A percentile compares a stretch with the other conserved stretches of the same genome.
Conservation (phyloP, 2,113 vertebrate species). For the Oophaga pumilio region DNA sequence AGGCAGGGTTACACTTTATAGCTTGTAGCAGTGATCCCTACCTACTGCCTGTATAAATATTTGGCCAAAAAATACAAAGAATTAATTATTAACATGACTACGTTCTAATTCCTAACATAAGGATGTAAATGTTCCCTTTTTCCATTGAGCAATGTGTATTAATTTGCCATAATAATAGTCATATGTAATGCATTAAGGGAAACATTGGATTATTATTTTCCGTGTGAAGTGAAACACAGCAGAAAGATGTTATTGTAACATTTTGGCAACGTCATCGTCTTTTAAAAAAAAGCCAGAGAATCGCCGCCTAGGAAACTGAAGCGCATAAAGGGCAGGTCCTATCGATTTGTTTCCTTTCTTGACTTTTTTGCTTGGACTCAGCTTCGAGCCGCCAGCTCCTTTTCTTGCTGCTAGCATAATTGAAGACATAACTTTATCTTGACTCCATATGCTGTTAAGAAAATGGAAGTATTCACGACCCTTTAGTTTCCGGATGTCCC, state of each 20-base stretch:
- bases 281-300: slow-evolving; percentile 27
- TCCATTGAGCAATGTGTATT: background rate
- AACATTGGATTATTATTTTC: background rate
- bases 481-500: background rate
- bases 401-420: slow-evolving; percentile 49
- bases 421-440: slow-evolving; percentile 50
- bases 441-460: slow-evolving; percentile 33
- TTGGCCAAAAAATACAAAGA: background rate
- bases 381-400: slow-evolving; percentile 41
- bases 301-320: background rate
- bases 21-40: background rate
- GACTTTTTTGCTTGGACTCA: slow-evolving; percentile 40
- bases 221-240: background rate
- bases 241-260: slow-evolving; percentile 17
- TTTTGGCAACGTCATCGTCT: slow-evolving; percentile 16
- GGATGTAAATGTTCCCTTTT: background rate
- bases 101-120: background rate
- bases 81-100: background rate
- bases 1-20: background rate
- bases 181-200: background rate
- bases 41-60: background rate
- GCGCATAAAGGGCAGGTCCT: slow-evolving; percentile 10
- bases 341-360: slow-evolving; percentile 48
- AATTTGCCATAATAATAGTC: slow-evolving; percentile 8
- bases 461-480: slow-evolving; percentile 36